These are phyloP conservation scores for Cheilosia pagana DNA, from an alignment of 2,888 invertebrate genomes.

Conservation along the genomic window DNA sequence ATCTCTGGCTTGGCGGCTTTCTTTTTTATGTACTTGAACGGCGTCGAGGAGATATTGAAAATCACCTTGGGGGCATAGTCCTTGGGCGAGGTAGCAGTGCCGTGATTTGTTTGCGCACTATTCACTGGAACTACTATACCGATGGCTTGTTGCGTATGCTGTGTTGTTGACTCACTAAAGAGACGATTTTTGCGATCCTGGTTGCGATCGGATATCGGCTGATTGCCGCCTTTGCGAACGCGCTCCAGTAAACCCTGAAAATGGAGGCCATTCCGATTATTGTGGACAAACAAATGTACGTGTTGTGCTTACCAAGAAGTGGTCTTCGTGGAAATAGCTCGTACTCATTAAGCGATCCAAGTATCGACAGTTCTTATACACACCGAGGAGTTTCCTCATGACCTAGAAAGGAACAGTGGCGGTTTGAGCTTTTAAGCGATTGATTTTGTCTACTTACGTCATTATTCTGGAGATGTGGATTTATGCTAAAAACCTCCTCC, in stretches of 20 bases:
- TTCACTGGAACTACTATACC: conserved; percentile 75
- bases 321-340: conserved; percentile 92
- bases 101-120: conserved; percentile 48
- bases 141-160: conserved; percentile 67
- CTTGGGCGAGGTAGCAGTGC: conserved; percentile 69
- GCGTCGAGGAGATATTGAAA: conserved; percentile 78
- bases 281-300: neutral
- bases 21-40: conserved; percentile 77
- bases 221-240: conserved; percentile 89
- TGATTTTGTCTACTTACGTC: conserved; percentile 84
- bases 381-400: conserved; percentile 90
- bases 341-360: conserved; percentile 94
- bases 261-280: neutral
- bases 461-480: conserved; percentile 90
- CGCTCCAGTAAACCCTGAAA: conserved; percentile 88
- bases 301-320: conserved; percentile 87
- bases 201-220: conserved; percentile 87
- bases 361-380: conserved; percentile 94
- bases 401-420: conserved; percentile 83
- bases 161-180: conserved; percentile 77
- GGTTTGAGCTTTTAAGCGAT: neutral
- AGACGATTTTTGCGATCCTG: conserved; percentile 88
- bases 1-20: conserved; percentile 61
- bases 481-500: conserved; percentile 91
- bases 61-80: conserved; percentile 78